These are phyloP conservation scores for Paraescarpia echinospica DNA, from an alignment of 1,140 invertebrate species.

Conservation along the genomic window DNA sequence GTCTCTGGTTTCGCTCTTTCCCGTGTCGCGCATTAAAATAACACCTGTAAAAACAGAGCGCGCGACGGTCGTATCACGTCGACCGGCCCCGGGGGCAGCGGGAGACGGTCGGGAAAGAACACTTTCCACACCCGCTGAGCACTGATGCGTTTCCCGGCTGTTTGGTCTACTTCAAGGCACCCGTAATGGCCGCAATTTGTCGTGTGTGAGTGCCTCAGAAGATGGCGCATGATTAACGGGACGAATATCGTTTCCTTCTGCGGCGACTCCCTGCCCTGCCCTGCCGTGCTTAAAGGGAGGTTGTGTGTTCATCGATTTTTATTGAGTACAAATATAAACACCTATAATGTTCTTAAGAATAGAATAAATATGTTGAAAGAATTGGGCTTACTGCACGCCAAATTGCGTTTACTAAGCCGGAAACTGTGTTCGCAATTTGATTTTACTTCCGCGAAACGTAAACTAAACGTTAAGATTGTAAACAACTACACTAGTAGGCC, in stretches of 20 bases:
- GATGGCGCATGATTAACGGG: not conserved
- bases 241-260: not conserved
- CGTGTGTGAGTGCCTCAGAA: not conserved
- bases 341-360: too few relatives aligned
- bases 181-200: not conserved
- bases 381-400: too few relatives aligned
- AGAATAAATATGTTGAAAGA: too few relatives aligned
- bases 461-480: too few relatives aligned
- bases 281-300: too few relatives aligned
- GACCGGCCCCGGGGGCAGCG: too few relatives aligned
- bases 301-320: too few relatives aligned
- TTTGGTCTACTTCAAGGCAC: not conserved
- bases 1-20: not conserved
- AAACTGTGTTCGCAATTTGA: too few relatives aligned
- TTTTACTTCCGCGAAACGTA: too few relatives aligned
- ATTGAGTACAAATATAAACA: too few relatives aligned
- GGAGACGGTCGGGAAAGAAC: not conserved
- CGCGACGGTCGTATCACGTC: not conserved
- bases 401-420: too few relatives aligned
- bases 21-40: not conserved
- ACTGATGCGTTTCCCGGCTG: not conserved
- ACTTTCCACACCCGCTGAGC: not conserved
- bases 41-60: constrained; percentile 3
- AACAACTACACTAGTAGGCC: too few relatives aligned
- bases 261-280: not conserved